Base-by-base conservation (phyloP, 2,888 invertebrate genomes). In the Siphonodentalium dalli region DNA sequence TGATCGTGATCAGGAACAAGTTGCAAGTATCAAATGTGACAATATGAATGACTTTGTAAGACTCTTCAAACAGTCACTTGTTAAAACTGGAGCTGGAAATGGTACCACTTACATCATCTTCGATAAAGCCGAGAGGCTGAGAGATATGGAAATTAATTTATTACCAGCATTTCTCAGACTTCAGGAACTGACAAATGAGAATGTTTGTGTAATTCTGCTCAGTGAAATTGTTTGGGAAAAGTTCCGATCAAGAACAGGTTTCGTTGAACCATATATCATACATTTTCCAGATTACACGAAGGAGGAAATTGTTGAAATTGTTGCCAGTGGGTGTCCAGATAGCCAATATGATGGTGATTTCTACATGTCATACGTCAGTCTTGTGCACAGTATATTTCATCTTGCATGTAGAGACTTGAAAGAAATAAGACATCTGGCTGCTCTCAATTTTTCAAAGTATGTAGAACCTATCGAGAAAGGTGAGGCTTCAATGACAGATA, bases 301-400 rank as follows among this genome's bases (percentile, higher is more conserved):
- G 82, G 89, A 28, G 88, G 91, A 81, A 79, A 86, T 84, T 31
- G 52, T 78, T 9, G 71, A 79, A 46, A 82, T 85, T 28, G 69
- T 84, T 66, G 56, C 51, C 26, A 34, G 59, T 35, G 59, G 71
- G 33, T 75, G 79, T 34, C 63, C 72, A 33, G 82, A 82, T 0
- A 24, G 46, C 0, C 69, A 67, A 7, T 76, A 72, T 43, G 63
- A 72, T 9, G 45, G 53, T 11, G 69, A 75, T 59, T 86, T 93
- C 72, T 94, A 90, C 80, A 85, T 84, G 40, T 89, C 89, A 82
- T 94, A 92, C 82, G 82, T 93, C 44, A 90, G 88, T 79, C 86
- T 92, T 40, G 90, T 93, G 77, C 83, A 94, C 4, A 89, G 90
- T 65, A 90, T 93, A 31, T 94, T 92, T 82, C 90, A 89, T 73